Conservation (phyloP, 2,888 invertebrate species). For the Cephus spinipes region DNA sequence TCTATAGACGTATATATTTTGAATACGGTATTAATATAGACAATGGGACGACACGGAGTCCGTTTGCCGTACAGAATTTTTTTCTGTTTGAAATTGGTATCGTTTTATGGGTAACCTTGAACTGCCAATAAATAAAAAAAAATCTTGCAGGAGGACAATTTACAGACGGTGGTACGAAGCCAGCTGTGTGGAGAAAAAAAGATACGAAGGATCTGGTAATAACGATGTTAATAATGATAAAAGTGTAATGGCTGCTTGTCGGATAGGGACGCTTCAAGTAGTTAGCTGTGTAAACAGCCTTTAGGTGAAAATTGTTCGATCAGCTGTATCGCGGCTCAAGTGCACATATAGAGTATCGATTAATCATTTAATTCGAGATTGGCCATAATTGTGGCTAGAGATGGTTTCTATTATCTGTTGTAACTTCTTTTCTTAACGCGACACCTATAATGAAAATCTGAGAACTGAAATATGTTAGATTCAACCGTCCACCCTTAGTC, state of each 20-base stretch:
- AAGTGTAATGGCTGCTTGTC: background rate
- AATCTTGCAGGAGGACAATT: too few relatives aligned
- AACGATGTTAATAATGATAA: background rate
- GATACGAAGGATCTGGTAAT: background rate
- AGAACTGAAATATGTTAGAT: too few relatives aligned
- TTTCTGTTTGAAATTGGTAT: background rate
- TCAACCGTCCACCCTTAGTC: too few relatives aligned
- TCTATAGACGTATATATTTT: background rate
- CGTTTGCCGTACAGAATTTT: background rate
- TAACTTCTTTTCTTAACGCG: too few relatives aligned
- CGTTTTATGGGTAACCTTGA: background rate
- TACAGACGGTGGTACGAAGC: too few relatives aligned
- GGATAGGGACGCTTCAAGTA: background rate
- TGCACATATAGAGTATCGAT: background rate
- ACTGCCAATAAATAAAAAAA: background rate
- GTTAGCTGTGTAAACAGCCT: background rate
- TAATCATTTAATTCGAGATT: background rate
- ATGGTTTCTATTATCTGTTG: background rate
- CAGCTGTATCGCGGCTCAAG: background rate
- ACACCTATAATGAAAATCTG: too few relatives aligned
- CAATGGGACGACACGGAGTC: background rate
- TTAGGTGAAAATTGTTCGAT: background rate
- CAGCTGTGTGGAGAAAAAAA: too few relatives aligned
- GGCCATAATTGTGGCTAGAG: background rate
- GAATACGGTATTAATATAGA: background rate